Evolutionary conservation across 1,140 invertebrate species (phyloP).

Genomic region (Drosophila pectinifera): DNA sequence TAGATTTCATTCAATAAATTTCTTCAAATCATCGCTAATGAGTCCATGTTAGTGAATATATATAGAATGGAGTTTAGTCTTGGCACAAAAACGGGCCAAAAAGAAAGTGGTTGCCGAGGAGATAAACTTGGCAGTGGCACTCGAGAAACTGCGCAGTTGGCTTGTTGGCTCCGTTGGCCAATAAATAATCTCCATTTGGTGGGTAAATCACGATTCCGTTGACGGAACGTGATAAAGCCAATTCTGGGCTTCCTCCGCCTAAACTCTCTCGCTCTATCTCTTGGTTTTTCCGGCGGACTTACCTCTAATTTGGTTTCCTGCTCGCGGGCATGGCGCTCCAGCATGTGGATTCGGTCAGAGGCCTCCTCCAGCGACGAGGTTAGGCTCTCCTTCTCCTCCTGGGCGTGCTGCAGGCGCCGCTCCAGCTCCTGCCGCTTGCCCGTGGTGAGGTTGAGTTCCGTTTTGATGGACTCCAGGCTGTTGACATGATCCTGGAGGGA

Average conservation of each 20-base stretch:
- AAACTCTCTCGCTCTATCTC: background rate
- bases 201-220: slow-evolving; percentile 66
- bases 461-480: slow-evolving; percentile 93
- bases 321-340: slow-evolving; percentile 94
- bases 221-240: slow-evolving; percentile 60
- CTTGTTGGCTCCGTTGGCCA: slow-evolving; percentile 45
- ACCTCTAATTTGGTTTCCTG: slow-evolving; percentile 88
- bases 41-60: slow-evolving; percentile 33
- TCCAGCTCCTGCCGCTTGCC: slow-evolving; percentile 95
- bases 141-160: slow-evolving; percentile 72
- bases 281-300: slow-evolving; percentile 20
- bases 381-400: slow-evolving; percentile 92
- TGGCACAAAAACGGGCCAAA: slow-evolving; percentile 23
- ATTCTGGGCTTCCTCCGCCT: slow-evolving; percentile 23
- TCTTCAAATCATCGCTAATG: slow-evolving; percentile 4
- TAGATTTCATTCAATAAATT: slow-evolving; percentile 19
- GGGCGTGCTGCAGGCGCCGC: slow-evolving; percentile 89
- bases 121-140: slow-evolving; percentile 58
- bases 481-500: slow-evolving; percentile 92
- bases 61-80: slow-evolving; percentile 42
- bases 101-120: slow-evolving; percentile 62
- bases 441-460: slow-evolving; percentile 93
- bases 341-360: slow-evolving; percentile 92
- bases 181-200: slow-evolving; percentile 66
- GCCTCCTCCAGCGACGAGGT: slow-evolving; percentile 93